Percentiles rank a stretch among this genome's conserved stretches.
Conservation (phyloP, 1,140 invertebrate species). For the Periplaneta americana region DNA sequence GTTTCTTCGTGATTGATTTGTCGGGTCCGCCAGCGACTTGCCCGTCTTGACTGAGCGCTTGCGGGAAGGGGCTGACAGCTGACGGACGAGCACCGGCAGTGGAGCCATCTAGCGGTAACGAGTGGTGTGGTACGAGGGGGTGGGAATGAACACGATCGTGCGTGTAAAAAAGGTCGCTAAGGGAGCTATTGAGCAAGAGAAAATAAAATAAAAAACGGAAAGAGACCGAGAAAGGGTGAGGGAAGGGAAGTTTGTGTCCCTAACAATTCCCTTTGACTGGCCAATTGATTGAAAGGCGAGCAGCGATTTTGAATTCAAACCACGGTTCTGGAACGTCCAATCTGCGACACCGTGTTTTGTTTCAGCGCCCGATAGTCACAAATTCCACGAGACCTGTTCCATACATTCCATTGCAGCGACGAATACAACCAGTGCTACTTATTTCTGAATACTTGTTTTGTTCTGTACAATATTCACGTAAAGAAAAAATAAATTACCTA, state of each 20-base stretch:
- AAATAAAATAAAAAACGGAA: not conserved
- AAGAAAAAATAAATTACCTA: too few relatives aligned
- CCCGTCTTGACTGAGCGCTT: not conserved
- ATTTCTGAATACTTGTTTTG: too few relatives aligned
- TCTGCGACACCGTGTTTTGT: not conserved
- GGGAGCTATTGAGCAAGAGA: not conserved
- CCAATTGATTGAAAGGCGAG: not conserved
- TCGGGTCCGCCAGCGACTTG: not conserved
- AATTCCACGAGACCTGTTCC: too few relatives aligned
- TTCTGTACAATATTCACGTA: too few relatives aligned
- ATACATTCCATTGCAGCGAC: too few relatives aligned
- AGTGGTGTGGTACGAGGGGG: not conserved
- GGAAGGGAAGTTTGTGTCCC: not conserved
- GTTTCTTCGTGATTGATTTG: not conserved
- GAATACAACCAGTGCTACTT: too few relatives aligned
- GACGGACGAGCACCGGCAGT: not conserved
- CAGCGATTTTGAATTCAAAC: not conserved
- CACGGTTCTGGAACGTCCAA: not conserved
- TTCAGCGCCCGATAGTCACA: not conserved
- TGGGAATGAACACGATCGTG: not conserved
- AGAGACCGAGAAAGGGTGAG: too few relatives aligned
- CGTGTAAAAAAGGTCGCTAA: not conserved
- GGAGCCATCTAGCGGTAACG: not conserved
- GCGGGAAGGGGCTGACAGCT: not conserved
- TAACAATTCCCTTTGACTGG: not conserved